Conservation (phyloP, 2,797 vertebrate genomes). For the Threskiornis aethiopicus region DNA sequence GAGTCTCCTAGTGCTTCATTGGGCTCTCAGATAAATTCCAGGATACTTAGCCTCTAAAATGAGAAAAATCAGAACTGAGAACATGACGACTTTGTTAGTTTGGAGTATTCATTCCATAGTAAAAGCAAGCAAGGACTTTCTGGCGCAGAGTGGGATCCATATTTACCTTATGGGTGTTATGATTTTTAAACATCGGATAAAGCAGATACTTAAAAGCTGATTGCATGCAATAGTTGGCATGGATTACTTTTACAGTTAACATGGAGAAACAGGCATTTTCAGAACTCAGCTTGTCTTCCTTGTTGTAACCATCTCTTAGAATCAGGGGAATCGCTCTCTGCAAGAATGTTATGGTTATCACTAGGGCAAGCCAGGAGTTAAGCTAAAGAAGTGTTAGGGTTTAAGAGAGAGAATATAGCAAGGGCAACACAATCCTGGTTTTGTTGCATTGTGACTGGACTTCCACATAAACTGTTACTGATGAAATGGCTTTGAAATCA, state of each 20-base stretch:
- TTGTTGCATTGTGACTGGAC: neutral
- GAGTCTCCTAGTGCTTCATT: neutral
- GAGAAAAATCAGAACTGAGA: neutral
- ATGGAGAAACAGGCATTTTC: neutral
- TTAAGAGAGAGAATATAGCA: neutral
- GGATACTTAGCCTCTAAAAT: neutral
- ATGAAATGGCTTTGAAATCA: neutral
- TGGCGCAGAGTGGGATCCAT: neutral
- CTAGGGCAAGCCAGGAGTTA: neutral
- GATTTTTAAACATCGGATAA: neutral
- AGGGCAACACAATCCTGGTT: neutral
- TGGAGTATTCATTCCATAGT: neutral
- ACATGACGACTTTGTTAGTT: neutral
- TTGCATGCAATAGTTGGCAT: neutral
- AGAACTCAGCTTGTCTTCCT: neutral
- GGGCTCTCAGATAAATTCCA: neutral
- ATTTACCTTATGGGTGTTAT: neutral
- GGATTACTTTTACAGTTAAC: neutral
- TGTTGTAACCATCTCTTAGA: neutral
- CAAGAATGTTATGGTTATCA: neutral
- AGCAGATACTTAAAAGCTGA: neutral
- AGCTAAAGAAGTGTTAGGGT: neutral
- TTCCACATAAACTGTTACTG: neutral
- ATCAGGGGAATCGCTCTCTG: neutral
- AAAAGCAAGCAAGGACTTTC: neutral